Evolutionary conservation across 37 sponge, comb jelly and placozoan genomes (phyloP).

Genomic region (Spongilla lacustris): DNA sequence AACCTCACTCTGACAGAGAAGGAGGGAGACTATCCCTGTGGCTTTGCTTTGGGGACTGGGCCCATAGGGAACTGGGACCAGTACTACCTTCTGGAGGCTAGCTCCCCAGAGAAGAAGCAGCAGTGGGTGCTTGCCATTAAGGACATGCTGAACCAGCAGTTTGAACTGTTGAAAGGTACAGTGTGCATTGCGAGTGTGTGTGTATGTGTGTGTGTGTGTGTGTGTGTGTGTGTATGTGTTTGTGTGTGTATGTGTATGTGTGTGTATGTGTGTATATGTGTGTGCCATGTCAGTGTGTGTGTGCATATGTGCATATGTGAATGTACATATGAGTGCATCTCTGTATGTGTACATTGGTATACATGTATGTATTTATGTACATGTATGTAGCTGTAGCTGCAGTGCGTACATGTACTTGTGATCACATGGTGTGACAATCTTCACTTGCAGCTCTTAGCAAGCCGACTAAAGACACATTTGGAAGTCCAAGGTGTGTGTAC

Average conservation of each 20-base stretch:
- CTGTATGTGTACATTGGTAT: too few relatives aligned
- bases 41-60: slow-evolving; percentile 61
- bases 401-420: not conserved
- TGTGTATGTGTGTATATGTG: slow-evolving; percentile 14
- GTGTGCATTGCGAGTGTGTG: slow-evolving; percentile 4
- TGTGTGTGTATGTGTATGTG: not conserved
- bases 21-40: slow-evolving; percentile 44
- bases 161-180: slow-evolving; percentile 73
- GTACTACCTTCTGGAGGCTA: slow-evolving; percentile 66
- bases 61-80: slow-evolving; percentile 38
- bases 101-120: slow-evolving; percentile 36
- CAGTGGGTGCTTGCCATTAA: slow-evolving; percentile 62
- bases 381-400: too few relatives aligned
- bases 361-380: too few relatives aligned
- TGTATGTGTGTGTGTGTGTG: slow-evolving; percentile 18
- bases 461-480: not conserved
- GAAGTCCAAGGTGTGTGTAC: not conserved
- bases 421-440: not conserved
- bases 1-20: slow-evolving; percentile 59
- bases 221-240: slow-evolving; percentile 2
- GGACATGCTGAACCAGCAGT: slow-evolving; percentile 67
- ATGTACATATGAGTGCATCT: not conserved
- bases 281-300: not conserved
- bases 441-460: not conserved
- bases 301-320: not conserved